These are phyloP conservation scores for Pristionchus arcanus DNA, from an alignment of 2,888 invertebrate genomes.

Conservation along the genomic window DNA sequence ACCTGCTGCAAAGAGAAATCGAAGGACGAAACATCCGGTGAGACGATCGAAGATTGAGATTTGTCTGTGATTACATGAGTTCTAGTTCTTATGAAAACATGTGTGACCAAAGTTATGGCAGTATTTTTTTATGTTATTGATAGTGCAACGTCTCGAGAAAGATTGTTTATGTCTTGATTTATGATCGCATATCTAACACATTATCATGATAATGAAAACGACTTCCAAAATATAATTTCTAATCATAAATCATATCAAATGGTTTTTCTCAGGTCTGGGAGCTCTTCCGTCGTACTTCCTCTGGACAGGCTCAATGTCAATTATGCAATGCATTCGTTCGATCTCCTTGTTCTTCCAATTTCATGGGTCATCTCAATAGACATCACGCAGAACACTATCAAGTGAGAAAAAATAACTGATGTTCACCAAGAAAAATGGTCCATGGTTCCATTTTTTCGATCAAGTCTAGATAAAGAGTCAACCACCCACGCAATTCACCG, in stretches of 20 bases:
- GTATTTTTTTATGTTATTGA: background rate
- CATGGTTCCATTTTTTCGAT: background rate
- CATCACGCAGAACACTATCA: constrained; percentile 57
- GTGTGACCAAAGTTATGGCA: background rate
- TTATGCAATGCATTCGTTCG: constrained; percentile 59
- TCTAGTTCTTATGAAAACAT: background rate
- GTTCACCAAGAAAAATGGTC: background rate
- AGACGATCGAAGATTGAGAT: background rate
- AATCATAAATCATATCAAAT: background rate
- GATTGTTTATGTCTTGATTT: background rate
- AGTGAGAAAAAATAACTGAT: background rate
- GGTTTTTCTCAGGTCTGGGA: constrained; percentile 59
- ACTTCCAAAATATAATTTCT: background rate
- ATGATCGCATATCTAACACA: background rate
- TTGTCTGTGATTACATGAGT: background rate
- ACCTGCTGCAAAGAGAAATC: constrained; percentile 55
- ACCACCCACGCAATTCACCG: background rate
- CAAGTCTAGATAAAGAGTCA: background rate
- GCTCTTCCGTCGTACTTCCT: constrained; percentile 57
- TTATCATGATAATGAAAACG: background rate
- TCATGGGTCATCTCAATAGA: constrained; percentile 61
- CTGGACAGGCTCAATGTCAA: constrained; percentile 58
- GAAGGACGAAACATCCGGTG: constrained; percentile 60
- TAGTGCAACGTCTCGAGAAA: background rate
- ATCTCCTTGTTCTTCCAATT: constrained; percentile 61